These are phyloP conservation scores for Selene dorsalis DNA, from an alignment of 2,797 vertebrate genomes.

Conservation along the genomic window DNA sequence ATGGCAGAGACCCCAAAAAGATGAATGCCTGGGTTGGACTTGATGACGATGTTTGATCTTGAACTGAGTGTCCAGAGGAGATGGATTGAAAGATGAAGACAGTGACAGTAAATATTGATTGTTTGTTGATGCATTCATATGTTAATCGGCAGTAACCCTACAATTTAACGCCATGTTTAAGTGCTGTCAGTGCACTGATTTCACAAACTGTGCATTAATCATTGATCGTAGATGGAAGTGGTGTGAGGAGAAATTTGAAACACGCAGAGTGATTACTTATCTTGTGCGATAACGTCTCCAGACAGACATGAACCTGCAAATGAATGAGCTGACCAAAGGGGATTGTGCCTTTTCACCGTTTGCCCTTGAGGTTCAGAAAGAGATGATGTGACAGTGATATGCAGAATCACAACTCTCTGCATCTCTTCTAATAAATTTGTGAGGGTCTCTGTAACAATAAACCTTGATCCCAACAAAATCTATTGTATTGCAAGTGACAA, in stretches of 20 bases:
- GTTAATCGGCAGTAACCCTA: background rate
- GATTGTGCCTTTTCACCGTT: background rate
- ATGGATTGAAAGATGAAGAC: conserved; percentile 10
- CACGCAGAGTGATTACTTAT: background rate
- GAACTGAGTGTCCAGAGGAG: conserved; percentile 27
- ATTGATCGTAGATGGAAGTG: background rate
- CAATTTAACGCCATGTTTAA: conserved; percentile 9
- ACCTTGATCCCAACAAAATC: background rate
- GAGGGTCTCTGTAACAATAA: background rate
- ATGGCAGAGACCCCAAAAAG: conserved; percentile 32
- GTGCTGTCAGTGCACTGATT: background rate
- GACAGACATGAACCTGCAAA: background rate
- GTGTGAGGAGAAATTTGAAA: background rate
- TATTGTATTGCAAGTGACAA: background rate
- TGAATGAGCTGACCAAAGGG: background rate
- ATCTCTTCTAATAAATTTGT: background rate
- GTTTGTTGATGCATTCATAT: background rate
- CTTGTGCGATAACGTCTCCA: background rate
- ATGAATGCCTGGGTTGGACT: conserved; percentile 48
- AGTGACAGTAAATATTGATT: conserved; percentile 33
- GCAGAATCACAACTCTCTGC: background rate
- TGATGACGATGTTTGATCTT: conserved; percentile 43
- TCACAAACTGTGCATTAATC: background rate
- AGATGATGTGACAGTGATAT: background rate
- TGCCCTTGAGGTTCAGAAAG: background rate